Base-by-base conservation (phyloP, 2,797 vertebrate species). In the Enteromius treurensis region DNA sequence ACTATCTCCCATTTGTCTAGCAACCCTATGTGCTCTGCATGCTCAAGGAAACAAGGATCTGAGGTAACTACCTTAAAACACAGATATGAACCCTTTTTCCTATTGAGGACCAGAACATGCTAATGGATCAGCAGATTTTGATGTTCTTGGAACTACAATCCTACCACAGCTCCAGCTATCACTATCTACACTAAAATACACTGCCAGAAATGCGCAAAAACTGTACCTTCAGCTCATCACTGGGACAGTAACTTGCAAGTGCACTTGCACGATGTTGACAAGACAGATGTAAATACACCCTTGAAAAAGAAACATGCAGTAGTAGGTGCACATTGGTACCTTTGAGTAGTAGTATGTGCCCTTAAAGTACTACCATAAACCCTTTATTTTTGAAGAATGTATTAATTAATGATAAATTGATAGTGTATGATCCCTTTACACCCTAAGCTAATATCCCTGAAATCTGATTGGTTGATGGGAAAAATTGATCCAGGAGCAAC, bases 1-100 rank as follows among this genome's bases (percentile, higher is more conserved):
- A 69, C 29, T n/a, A 70, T 69, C 42, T 76, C 26, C 64, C 26
- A 51, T 70, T 85, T 68, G 49, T 81, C 42, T 78, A 26, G 51
- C 19, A 1, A 51, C 9, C 23, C 49, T 17, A 37, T 37, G 32
- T 2, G 58, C 45, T 70, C 2, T n/a, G 23, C 47, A 32, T 42
- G 40, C 42, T 58, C 23, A 37, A 68, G 21, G 10, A 58, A 76
- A 47, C 45, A 75, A 67, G 21, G 10, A 17, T 75, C 17, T 2
- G 23, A 58, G 29, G 51, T 26, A 49, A 75, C 29, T 19, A 4
- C 21, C 10, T 34, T 10, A 60, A 76, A 81, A 76, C 78, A 60
- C 65, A 82, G 6, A 81, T 8, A 42, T 58, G 4, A 69, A 32
- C 15, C 42, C 5, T 65, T 53, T 23, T 19, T 19, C 19, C 1